Evolutionary conservation across 2,113 vertebrate species (phyloP), one percentile per base, ranked within the genome.

Genomic region (Emydocephalus ijimae): DNA sequence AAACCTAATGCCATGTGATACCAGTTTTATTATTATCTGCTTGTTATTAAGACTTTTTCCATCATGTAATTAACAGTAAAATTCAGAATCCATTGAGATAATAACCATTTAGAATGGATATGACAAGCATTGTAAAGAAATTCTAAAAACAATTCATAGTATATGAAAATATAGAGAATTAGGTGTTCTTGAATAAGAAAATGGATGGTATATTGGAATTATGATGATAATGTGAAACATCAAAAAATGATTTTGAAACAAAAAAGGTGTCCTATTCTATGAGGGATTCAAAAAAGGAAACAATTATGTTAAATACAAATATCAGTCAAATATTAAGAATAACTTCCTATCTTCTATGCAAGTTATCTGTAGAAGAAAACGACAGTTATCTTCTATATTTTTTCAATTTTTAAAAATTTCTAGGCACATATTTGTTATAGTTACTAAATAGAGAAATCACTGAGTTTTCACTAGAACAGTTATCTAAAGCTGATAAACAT

Each of bases 1-100:
- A 50, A 93, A 54, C 20, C 55, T 92, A 18, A 81, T 90, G 81
- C 29, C 43, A 85, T 57, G 91, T 86, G 0, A 3, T 18, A 52
- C 90, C 90, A 91, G 85, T 89, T 89, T 69, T 11, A 26, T 1
- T 26, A 21, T 34, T 91, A 29, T 55, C 87, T 24, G 20, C 23
- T 21, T 85, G 81, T 29, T 93, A 95, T 45, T 88, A 89, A 74
- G 93, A 1, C 94, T 86, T 29, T 89, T 64, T 15, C 26, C 15
- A 92, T 12, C 34, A 93, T 52, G 45, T 54, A 93, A 95, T 81
- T 0, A 50, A 69, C 0, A 91, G 52, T 1, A 0, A 0, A 93
- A 0, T 24, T 3, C 29, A 88, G 23, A 0, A 8, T 45, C 74
- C 56, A 69, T 24, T 24, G 4, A 43, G 48, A 9, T 69, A 50